Conservation (phyloP, 2,888 invertebrate species). For the Chymomyza amoena region DNA sequence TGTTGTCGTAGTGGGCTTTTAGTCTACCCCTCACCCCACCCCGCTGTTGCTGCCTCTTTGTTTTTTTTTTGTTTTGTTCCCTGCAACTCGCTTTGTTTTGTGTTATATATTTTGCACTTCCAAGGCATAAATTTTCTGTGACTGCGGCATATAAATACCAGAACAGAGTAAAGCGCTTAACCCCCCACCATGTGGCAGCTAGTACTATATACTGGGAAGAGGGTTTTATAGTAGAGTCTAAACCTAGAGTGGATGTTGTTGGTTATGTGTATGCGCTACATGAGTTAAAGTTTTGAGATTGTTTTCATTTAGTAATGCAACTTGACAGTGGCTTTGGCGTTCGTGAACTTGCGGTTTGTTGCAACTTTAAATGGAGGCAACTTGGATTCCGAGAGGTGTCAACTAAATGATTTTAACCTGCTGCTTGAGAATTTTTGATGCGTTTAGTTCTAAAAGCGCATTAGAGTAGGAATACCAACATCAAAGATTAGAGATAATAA, state of each 20-base stretch:
- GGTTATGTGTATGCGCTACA: not conserved
- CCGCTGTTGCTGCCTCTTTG: not conserved
- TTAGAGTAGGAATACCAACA: too few relatives aligned
- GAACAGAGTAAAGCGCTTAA: not conserved
- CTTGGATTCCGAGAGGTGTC: too few relatives aligned
- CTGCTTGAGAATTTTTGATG: too few relatives aligned
- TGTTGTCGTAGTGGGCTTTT: conserved; percentile 3
- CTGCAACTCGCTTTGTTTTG: conserved; percentile 53
- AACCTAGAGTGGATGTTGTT: not conserved
- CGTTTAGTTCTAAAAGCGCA: too few relatives aligned
- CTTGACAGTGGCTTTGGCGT: not conserved
- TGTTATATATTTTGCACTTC: conserved; percentile 72
- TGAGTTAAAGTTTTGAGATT: not conserved
- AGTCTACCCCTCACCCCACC: conserved; percentile 1
- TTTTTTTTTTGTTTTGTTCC: not conserved
- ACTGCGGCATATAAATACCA: conserved; percentile 55
- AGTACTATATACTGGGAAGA: not conserved
- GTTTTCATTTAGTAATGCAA: not conserved
- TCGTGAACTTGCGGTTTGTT: not conserved
- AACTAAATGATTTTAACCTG: too few relatives aligned
- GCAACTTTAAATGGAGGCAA: not conserved
- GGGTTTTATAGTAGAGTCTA: not conserved
- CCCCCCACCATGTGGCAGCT: not conserved
- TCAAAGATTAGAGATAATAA: too few relatives aligned
- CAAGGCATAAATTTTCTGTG: conserved; percentile 63